Conservation (phyloP, 2,113 vertebrate genomes). For the Pseudolaguvia tuberculata region DNA sequence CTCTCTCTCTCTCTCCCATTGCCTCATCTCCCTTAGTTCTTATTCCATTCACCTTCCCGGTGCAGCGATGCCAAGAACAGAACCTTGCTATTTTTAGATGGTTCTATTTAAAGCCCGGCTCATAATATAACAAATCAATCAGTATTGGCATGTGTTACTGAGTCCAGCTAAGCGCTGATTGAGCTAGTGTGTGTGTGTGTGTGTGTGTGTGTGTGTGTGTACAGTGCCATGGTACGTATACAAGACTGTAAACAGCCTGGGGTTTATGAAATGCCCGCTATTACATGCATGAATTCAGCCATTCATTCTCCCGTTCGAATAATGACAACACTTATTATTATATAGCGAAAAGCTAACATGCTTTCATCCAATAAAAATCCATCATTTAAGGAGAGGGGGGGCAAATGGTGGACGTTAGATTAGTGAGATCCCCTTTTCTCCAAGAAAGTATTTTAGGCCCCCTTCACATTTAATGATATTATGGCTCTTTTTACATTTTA, state of each 20-base stretch:
- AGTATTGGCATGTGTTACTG: slow-evolving; percentile 24
- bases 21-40: slow-evolving; percentile 15
- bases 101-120: slow-evolving; percentile 19
- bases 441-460: too few relatives aligned
- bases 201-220: slow-evolving; percentile 2
- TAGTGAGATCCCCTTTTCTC: too few relatives aligned
- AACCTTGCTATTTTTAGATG: slow-evolving; percentile 29
- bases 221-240: background rate
- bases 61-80: slow-evolving; percentile 7
- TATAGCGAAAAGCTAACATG: background rate
- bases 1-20: background rate
- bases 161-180: slow-evolving; percentile 3
- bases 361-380: background rate
- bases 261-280: background rate
- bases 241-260: background rate
- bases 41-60: slow-evolving; percentile 14
- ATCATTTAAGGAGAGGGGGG: background rate
- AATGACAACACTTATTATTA: background rate
- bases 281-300: background rate
- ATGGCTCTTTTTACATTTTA: too few relatives aligned
- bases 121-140: slow-evolving; percentile 28
- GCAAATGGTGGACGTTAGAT: background rate
- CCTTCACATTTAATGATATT: too few relatives aligned
- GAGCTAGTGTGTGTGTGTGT: background rate
- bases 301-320: background rate